Conservation (phyloP, 2,113 vertebrate genomes). For the Prunella himalayana region DNA sequence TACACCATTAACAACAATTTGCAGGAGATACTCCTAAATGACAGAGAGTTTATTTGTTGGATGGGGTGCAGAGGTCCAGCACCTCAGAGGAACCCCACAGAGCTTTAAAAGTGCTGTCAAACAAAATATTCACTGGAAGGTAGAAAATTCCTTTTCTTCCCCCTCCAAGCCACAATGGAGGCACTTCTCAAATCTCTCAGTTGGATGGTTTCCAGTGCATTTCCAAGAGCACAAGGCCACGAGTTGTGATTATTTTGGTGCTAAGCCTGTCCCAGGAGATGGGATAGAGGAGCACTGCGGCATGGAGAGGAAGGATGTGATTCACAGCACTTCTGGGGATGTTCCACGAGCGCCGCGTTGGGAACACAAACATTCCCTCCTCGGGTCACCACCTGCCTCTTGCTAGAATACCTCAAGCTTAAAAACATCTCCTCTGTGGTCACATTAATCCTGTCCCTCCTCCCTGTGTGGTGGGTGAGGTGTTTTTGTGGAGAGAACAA, state of each 20-base stretch:
- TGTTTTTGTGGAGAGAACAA: not conserved
- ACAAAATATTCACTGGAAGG: not conserved
- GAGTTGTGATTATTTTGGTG: not conserved
- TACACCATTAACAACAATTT: not conserved
- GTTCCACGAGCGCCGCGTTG: fast-evolving
- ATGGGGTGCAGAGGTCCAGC: not conserved
- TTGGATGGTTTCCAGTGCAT: not conserved
- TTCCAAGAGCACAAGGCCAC: not conserved
- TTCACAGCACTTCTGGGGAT: not conserved
- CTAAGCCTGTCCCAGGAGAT: not conserved
- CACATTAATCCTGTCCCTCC: fast-evolving
- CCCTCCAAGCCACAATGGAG: not conserved
- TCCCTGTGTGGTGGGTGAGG: fast-evolving
- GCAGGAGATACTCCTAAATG: not conserved
- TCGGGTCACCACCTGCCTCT: not conserved
- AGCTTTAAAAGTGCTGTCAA: not conserved
- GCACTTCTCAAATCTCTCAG: not conserved
- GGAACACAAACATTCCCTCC: not conserved
- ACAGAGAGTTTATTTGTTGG: not conserved
- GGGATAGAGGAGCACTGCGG: not conserved
- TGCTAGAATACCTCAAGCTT: not conserved
- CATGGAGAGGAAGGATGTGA: not conserved
- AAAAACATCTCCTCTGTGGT: not conserved
- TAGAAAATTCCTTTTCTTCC: not conserved
- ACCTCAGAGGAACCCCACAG: not conserved